These are phyloP conservation scores for Limenitis camilla DNA, from an alignment of 2,888 invertebrate genomes.

Conservation along the genomic window DNA sequence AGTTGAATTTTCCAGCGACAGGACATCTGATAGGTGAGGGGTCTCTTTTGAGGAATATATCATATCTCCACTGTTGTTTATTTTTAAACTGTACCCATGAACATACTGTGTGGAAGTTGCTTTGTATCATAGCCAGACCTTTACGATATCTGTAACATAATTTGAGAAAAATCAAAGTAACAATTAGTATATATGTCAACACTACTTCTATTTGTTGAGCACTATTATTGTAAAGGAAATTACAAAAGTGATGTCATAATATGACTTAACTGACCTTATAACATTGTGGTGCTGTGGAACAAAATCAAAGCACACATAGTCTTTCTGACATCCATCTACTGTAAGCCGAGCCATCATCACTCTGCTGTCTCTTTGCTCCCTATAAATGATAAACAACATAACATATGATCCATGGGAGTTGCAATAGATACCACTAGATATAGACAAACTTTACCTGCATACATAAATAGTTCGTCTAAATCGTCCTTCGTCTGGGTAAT, in stretches of 20 bases:
- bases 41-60: constrained; percentile 87
- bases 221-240: not conserved
- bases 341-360: constrained; percentile 97
- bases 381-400: constrained; percentile 29
- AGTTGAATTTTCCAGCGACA: constrained; percentile 96
- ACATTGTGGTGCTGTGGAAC: constrained; percentile 96
- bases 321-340: constrained; percentile 97
- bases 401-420: not conserved
- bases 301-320: constrained; percentile 97
- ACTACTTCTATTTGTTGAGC: not conserved
- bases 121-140: constrained; percentile 90
- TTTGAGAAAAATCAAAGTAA: not conserved
- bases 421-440: not conserved
- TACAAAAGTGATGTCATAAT: not conserved
- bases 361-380: constrained; percentile 91
- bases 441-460: constrained; percentile 73
- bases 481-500: constrained; percentile 93
- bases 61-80: constrained; percentile 89
- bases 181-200: not conserved
- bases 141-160: constrained; percentile 80
- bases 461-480: constrained; percentile 93
- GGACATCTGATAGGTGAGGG: constrained; percentile 96
- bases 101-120: constrained; percentile 93
- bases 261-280: constrained; percentile 69
- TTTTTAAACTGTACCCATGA: constrained; percentile 95